Percentiles rank a stretch among this genome's conserved stretches.
Conservation (phyloP, 1,140 invertebrate genomes). For the Gyrodactylus bullatarudis region DNA sequence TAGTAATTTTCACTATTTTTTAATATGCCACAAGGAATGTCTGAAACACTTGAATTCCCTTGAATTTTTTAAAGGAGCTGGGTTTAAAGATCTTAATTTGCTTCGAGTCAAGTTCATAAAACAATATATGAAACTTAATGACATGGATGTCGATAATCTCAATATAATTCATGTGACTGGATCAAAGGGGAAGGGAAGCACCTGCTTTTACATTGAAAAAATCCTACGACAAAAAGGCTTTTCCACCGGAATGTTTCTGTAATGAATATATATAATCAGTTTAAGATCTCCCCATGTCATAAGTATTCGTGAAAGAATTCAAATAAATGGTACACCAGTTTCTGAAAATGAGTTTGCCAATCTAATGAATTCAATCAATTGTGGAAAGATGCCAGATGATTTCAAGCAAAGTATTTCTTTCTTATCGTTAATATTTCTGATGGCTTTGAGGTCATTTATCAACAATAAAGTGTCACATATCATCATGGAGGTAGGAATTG, state of each 20-base stretch:
- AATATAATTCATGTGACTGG: conserved; percentile 45
- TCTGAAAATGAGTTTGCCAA: conserved; percentile 34
- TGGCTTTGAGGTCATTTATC: neutral
- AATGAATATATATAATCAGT: conserved; percentile 5
- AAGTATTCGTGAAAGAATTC: conserved; percentile 56
- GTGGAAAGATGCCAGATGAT: neutral
- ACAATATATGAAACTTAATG: too few relatives aligned
- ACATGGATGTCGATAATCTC: neutral
- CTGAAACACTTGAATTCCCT: too few relatives aligned
- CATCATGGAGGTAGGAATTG: conserved; percentile 81
- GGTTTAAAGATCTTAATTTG: too few relatives aligned
- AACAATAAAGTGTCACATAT: conserved; percentile 36
- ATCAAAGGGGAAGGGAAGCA: conserved; percentile 67
- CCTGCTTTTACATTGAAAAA: conserved; percentile 58
- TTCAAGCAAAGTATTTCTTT: neutral
- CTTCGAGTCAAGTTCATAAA: too few relatives aligned
- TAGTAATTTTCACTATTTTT: too few relatives aligned
- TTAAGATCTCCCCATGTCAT: conserved; percentile 64
- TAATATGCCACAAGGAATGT: too few relatives aligned
- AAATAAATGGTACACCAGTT: conserved; percentile 46
- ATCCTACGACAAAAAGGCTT: conserved; percentile 49
- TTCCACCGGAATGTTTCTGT: conserved; percentile 56
- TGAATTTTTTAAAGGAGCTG: too few relatives aligned
- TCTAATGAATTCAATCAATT: conserved; percentile 48
- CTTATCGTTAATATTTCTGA: neutral